phyloP scores from a whole-genome alignment of 2,797 vertebrate species.

The Argyrosomus regius region DNA sequence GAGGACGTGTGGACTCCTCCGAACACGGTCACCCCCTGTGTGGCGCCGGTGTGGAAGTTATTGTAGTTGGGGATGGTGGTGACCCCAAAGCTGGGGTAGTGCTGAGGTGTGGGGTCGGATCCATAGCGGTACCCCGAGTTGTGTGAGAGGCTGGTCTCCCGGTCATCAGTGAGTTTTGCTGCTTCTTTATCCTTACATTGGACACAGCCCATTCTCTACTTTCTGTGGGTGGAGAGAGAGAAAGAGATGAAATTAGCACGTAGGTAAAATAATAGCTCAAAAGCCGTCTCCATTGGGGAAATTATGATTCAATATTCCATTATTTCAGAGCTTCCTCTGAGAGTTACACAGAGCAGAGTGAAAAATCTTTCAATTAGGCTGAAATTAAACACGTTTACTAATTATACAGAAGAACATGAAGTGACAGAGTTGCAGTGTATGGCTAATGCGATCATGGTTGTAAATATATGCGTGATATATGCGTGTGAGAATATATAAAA shows the following conservation, averaged over 20 bases:
- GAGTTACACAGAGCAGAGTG: conserved; percentile 52
- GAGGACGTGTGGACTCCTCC: conserved; percentile 98
- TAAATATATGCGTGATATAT: neutral
- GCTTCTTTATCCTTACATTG: conserved; percentile 99
- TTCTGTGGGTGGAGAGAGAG: conserved; percentile 82
- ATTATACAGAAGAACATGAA: conserved; percentile 57
- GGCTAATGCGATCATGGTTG: conserved; percentile 13
- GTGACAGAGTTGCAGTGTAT: conserved; percentile 20
- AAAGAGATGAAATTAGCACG: conserved; percentile 54
- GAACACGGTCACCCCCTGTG: conserved; percentile 96
- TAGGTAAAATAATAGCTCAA: conserved; percentile 61
- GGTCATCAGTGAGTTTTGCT: conserved; percentile 98
- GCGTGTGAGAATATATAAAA: conserved; percentile 29
- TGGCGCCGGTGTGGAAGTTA: conserved; percentile 94
- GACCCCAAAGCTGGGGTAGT: conserved; percentile 97
- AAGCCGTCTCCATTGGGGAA: conserved; percentile 68
- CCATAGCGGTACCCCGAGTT: conserved; percentile 98
- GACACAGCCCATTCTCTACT: conserved; percentile 99
- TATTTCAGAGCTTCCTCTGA: conserved; percentile 76
- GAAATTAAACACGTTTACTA: conserved; percentile 72
- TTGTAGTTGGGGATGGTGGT: conserved; percentile 99
- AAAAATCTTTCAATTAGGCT: conserved; percentile 72
- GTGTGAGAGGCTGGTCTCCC: conserved; percentile 96
- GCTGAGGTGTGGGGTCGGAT: conserved; percentile 97
- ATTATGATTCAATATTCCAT: conserved; percentile 75